phyloP scores from a whole-genome alignment of 2,888 invertebrate species.

The Carabus problematicus region DNA sequence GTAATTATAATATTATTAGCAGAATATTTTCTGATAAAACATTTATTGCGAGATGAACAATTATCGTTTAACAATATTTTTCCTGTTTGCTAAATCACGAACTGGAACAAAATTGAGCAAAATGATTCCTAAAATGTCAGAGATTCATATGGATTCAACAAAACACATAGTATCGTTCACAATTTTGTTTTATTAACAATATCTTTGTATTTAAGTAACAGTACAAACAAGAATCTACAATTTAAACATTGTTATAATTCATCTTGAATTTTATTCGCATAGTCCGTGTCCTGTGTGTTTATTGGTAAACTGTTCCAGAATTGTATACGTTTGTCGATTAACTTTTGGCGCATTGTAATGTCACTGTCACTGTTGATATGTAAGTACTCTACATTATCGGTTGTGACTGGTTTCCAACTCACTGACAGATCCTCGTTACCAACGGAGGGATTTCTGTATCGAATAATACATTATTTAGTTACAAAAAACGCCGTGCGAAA shows the following conservation, averaged over 20 bases:
- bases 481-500: too few relatives aligned
- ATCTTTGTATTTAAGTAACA: neutral
- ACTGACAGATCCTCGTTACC: conserved; percentile 56
- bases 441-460: conserved; percentile 72
- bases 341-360: conserved; percentile 62
- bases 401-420: conserved; percentile 67
- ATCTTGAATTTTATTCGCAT: conserved; percentile 51
- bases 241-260: conserved; percentile 58
- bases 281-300: conserved; percentile 56
- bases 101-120: too few relatives aligned
- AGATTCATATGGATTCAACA: too few relatives aligned
- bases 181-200: conserved; percentile 43
- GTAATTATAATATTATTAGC: too few relatives aligned
- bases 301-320: conserved; percentile 69
- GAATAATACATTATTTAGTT: conserved; percentile 20
- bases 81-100: too few relatives aligned
- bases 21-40: too few relatives aligned
- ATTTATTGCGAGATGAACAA: too few relatives aligned
- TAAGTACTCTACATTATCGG: conserved; percentile 63
- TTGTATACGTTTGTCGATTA: conserved; percentile 66
- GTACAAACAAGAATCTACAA: too few relatives aligned
- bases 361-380: conserved; percentile 60
- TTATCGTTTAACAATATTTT: too few relatives aligned
- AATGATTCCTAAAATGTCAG: too few relatives aligned
- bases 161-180: neutral